Evolutionary conservation across 2,888 invertebrate species (phyloP).

Genomic region (Venustoraphidia nigricollis): DNA sequence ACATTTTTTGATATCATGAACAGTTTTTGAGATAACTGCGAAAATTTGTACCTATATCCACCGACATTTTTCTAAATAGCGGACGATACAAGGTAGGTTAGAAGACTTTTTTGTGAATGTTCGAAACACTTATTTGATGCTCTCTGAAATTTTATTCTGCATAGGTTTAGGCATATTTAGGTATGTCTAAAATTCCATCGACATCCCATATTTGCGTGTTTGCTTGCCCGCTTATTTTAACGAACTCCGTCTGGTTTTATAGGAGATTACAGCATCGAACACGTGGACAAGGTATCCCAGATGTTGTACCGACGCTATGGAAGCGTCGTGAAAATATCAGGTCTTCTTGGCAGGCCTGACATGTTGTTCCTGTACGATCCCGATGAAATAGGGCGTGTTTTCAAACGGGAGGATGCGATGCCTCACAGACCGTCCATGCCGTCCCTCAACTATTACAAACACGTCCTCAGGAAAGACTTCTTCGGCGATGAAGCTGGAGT

Average conservation of each 20-base stretch:
- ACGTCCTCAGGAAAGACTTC: constrained; percentile 48
- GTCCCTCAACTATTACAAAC: constrained; percentile 57
- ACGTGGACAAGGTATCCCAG: constrained; percentile 47
- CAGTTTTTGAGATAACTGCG: no score
- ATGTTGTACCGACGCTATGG: constrained; percentile 44
- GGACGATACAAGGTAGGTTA: no score
- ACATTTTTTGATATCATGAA: no score
- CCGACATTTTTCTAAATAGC: no score
- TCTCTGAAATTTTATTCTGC: no score
- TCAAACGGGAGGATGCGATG: constrained; percentile 48
- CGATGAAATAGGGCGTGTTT: constrained; percentile 51
- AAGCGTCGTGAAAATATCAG: constrained; percentile 49
- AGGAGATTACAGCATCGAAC: constrained; percentile 48
- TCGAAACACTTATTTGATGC: no score
- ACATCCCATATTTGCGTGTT: no score
- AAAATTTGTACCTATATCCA: no score
- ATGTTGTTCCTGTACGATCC: constrained; percentile 60
- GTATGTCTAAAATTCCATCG: no score
- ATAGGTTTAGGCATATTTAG: no score
- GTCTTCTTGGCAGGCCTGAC: constrained; percentile 52
- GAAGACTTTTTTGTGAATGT: no score
- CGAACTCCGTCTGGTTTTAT: constrained; percentile 12
- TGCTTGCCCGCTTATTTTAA: no score
- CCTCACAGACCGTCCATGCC: constrained; percentile 64
- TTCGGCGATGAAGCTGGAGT: constrained; percentile 52